A percentile compares a stretch with the other conserved stretches of the same genome.
phyloP scores from a whole-genome alignment of 2,888 invertebrate genomes.

The Stegana nigrithorax region DNA sequence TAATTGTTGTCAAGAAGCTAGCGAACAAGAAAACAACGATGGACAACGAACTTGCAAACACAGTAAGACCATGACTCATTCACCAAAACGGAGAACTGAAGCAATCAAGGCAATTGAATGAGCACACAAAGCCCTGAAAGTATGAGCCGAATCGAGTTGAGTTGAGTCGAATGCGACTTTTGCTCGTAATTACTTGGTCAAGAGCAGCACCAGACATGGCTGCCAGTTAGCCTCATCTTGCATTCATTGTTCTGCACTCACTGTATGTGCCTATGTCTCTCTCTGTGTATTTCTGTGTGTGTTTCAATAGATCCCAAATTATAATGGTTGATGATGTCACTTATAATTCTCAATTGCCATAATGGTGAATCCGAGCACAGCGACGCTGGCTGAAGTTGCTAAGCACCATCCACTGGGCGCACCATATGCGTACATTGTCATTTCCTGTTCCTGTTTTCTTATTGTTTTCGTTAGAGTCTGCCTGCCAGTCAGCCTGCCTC shows the following conservation, averaged over 20 bases:
- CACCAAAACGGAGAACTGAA: slow-evolving; percentile 2
- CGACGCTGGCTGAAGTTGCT: background rate
- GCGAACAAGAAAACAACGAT: no score
- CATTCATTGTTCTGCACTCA: background rate
- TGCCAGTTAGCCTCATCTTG: slow-evolving; percentile 3
- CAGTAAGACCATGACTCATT: slow-evolving; percentile 11
- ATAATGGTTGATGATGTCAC: slow-evolving; percentile 57
- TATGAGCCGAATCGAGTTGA: background rate
- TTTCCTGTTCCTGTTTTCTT: slow-evolving; percentile 55
- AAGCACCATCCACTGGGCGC: background rate
- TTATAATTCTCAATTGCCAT: slow-evolving; percentile 34
- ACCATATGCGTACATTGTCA: slow-evolving; percentile 43
- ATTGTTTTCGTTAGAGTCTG: slow-evolving; percentile 37
- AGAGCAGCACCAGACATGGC: background rate
- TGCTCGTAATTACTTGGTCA: background rate
- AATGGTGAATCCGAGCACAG: no score
- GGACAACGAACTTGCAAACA: no score
- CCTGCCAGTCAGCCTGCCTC: slow-evolving; percentile 47
- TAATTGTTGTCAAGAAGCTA: background rate
- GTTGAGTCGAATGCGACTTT: background rate
- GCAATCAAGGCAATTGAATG: slow-evolving; percentile 11
- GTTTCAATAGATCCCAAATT: slow-evolving; percentile 37
- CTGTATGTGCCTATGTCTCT: background rate
- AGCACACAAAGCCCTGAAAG: background rate
- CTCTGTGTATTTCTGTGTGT: background rate